A percentile compares a stretch with the other conserved stretches of the same genome.
These are phyloP conservation scores for Tenthredo amoena DNA, from an alignment of 2,888 invertebrate genomes.

Conservation along the genomic window DNA sequence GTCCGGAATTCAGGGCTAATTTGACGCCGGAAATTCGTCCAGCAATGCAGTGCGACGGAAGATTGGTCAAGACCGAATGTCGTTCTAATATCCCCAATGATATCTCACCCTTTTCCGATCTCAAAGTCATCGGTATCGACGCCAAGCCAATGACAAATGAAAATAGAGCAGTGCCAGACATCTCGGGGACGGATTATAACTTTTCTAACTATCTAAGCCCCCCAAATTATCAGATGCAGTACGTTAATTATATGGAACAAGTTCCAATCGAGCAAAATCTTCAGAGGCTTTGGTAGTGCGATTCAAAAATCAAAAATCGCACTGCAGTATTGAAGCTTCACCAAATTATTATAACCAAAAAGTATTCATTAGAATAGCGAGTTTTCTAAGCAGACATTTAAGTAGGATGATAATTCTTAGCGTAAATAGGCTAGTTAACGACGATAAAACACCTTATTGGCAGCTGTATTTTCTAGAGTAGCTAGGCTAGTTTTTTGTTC, in stretches of 20 bases:
- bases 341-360: slow-evolving; percentile 51
- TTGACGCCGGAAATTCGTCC: slow-evolving; percentile 62
- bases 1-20: slow-evolving; percentile 66
- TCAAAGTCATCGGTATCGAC: slow-evolving; percentile 61
- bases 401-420: slow-evolving; percentile 43
- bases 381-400: slow-evolving; percentile 20
- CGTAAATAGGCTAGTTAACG: slow-evolving; percentile 53
- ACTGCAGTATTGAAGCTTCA: background rate
- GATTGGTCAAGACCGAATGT: slow-evolving; percentile 69
- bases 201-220: slow-evolving; percentile 69
- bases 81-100: slow-evolving; percentile 62
- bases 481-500: slow-evolving; percentile 61
- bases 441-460: slow-evolving; percentile 57
- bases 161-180: slow-evolving; percentile 66
- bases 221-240: slow-evolving; percentile 72
- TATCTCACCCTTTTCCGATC: slow-evolving; percentile 63
- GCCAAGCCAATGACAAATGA: slow-evolving; percentile 62
- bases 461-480: slow-evolving; percentile 59
- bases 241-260: slow-evolving; percentile 73
- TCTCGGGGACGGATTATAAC: slow-evolving; percentile 67
- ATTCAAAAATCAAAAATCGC: background rate
- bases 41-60: slow-evolving; percentile 57
- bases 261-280: slow-evolving; percentile 71
- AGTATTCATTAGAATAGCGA: slow-evolving; percentile 53
- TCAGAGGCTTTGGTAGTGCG: slow-evolving; percentile 72